A percentile compares a stretch with the other conserved stretches of the same genome.
Conservation (phyloP, 37 sponge, comb jelly and placozoan genomes). For the Haliclona indistincta region DNA sequence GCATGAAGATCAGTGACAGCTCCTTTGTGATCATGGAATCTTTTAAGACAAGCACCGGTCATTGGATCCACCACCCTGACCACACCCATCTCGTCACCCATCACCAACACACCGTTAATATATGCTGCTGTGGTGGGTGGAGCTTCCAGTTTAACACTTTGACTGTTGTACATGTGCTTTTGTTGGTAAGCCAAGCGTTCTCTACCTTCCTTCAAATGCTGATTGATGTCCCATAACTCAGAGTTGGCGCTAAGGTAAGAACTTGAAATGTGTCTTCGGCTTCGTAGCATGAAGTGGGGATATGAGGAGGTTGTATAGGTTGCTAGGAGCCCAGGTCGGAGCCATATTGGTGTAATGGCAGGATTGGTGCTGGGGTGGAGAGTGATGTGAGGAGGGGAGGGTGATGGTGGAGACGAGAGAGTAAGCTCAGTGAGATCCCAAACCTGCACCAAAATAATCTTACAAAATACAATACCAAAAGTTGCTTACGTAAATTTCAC, state of each 20-base stretch:
- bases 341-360: neutral
- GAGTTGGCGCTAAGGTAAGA: neutral
- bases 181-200: constrained; percentile 6
- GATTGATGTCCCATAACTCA: too few relatives aligned
- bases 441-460: constrained; percentile 5
- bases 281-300: too few relatives aligned
- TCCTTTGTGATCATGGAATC: constrained; percentile 56
- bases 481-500: too few relatives aligned
- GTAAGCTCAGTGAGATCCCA: neutral
- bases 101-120: constrained; percentile 21
- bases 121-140: neutral
- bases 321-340: neutral
- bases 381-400: constrained; percentile 16
- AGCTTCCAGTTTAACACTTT: neutral
- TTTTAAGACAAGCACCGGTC: neutral
- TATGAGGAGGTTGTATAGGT: too few relatives aligned
- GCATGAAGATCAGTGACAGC: constrained; percentile 55
- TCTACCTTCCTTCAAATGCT: too few relatives aligned
- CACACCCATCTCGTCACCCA: constrained; percentile 30
- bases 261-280: too few relatives aligned
- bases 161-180: constrained; percentile 19
- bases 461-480: too few relatives aligned
- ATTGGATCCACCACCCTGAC: constrained; percentile 22
- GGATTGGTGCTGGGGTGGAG: neutral
- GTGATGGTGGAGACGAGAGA: neutral